Conservation (phyloP, 2,888 invertebrate genomes). For the Hypena proboscidalis region DNA sequence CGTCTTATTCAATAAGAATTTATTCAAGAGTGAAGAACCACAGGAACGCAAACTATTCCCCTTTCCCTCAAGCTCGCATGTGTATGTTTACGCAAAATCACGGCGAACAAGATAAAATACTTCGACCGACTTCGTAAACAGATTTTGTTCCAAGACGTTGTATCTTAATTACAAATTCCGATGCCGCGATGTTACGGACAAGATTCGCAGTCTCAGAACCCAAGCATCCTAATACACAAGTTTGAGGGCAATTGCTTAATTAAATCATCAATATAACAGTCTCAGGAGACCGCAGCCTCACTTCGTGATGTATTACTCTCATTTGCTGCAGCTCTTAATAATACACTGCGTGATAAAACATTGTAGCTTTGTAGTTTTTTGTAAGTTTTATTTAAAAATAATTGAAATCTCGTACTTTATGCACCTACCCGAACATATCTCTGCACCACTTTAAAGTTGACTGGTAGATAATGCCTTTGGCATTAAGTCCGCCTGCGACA, state of each 20-base stretch:
- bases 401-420: too few species aligned
- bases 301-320: constrained; percentile 54
- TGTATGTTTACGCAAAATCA: constrained; percentile 44
- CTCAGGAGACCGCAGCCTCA: constrained; percentile 37
- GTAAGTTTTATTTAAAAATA: too few species aligned
- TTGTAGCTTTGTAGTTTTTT: not conserved
- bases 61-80: constrained; percentile 43
- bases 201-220: constrained; percentile 50
- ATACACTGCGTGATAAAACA: not conserved
- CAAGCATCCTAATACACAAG: constrained; percentile 53
- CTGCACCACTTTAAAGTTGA: too few species aligned
- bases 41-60: constrained; percentile 50
- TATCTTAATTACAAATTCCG: constrained; percentile 79
- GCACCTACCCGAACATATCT: too few species aligned
- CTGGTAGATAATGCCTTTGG: too few species aligned
- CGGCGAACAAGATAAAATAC: constrained; percentile 60
- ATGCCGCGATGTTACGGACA: constrained; percentile 59
- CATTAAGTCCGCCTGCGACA: too few species aligned
- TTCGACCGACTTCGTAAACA: constrained; percentile 62
- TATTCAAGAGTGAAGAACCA: constrained; percentile 43
- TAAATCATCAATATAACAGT: constrained; percentile 70
- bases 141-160: constrained; percentile 68
- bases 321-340: constrained; percentile 22
- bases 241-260: constrained; percentile 66
- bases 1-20: constrained; percentile 27